phyloP scores from a whole-genome alignment of 2,797 vertebrate species.

The Hydrolagus colliei region DNA sequence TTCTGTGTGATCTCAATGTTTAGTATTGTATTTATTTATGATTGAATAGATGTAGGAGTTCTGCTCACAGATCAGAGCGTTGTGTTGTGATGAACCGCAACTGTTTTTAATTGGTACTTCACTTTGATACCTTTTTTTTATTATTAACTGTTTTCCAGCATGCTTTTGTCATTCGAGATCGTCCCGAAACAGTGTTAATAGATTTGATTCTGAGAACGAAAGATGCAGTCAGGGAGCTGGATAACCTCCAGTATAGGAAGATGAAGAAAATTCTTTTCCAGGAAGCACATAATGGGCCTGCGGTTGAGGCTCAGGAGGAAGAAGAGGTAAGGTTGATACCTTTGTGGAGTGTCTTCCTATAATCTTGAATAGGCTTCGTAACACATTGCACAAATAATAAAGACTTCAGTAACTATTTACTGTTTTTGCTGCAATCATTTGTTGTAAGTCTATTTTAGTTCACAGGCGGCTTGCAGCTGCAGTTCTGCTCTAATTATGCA shows the following conservation, averaged over 20 bases:
- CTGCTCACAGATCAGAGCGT: background rate
- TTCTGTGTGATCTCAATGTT: no score
- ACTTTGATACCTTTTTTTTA: background rate
- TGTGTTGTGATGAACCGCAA: background rate
- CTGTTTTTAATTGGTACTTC: background rate
- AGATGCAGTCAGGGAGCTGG: conserved; percentile 92
- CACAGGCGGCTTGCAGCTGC: background rate
- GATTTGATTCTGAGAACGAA: conserved; percentile 97
- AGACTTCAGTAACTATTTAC: background rate
- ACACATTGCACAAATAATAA: no score
- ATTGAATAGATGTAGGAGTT: no score
- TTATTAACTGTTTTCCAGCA: conserved; percentile 58
- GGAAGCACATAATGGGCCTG: conserved; percentile 89
- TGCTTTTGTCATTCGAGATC: conserved; percentile 88
- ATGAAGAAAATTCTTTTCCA: conserved; percentile 99
- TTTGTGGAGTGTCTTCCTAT: background rate
- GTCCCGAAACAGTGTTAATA: conserved; percentile 89
- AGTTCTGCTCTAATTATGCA: no score
- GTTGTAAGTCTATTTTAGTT: background rate
- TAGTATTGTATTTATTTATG: no score
- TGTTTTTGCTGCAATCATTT: background rate
- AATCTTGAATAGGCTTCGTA: background rate
- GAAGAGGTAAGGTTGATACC: conserved; percentile 74
- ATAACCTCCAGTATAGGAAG: conserved; percentile 98
- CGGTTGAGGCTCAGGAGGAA: conserved; percentile 85